Evolutionary conservation across 1,140 invertebrate genomes (phyloP).

Genomic region (Philotrypesis tridentata): DNA sequence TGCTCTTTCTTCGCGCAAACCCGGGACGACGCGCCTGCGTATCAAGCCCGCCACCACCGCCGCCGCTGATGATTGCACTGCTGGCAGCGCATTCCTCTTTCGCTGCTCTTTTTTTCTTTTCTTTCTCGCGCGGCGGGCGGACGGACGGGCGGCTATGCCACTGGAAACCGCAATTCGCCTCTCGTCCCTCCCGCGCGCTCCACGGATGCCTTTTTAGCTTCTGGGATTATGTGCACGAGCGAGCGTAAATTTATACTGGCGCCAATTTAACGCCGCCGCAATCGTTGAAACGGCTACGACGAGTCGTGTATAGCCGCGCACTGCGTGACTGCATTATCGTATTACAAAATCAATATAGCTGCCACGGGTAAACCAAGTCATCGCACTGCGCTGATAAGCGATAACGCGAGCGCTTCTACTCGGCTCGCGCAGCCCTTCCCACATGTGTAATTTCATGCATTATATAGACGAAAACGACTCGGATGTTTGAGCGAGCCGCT

Average conservation of each 20-base stretch:
- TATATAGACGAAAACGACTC: too few species aligned
- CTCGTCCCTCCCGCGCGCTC: too few species aligned
- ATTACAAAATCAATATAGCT: constrained; percentile 48
- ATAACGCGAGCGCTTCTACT: constrained; percentile 12
- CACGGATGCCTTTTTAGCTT: background rate
- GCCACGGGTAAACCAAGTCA: constrained; percentile 43
- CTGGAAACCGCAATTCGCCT: background rate
- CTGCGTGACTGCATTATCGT: constrained; percentile 27
- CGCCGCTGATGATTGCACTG: background rate
- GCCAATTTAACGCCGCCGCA: background rate
- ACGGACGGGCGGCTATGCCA: too few species aligned
- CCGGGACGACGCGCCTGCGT: background rate
- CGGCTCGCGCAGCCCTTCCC: constrained; percentile 15
- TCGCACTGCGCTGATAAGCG: constrained; percentile 53
- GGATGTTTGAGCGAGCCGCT: too few species aligned
- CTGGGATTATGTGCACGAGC: background rate
- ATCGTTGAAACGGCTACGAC: background rate
- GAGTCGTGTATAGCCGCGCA: background rate
- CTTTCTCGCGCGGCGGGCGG: too few species aligned
- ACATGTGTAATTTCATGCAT: background rate
- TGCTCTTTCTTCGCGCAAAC: background rate
- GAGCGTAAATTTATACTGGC: background rate
- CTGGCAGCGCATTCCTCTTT: background rate
- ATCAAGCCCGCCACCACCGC: too few species aligned
- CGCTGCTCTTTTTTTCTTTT: background rate